Conservation (phyloP, 2,888 invertebrate genomes). For the Timandra comae region DNA sequence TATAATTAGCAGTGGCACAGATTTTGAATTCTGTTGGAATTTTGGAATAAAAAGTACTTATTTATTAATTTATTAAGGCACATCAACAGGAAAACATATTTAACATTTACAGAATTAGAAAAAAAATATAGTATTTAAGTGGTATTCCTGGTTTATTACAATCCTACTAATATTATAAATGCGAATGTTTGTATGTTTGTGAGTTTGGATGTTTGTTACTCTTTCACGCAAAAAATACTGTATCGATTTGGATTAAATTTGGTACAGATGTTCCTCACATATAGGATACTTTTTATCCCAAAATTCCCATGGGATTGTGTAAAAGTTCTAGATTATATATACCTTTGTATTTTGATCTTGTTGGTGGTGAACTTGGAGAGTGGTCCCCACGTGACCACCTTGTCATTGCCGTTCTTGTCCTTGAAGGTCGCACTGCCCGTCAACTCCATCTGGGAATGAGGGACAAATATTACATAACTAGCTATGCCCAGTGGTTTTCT, state of each 20-base stretch:
- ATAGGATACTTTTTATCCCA: neutral
- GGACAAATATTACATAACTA: neutral
- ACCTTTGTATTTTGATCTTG: conserved; percentile 47
- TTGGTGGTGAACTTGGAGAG: conserved; percentile 54
- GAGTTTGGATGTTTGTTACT: too few relatives aligned
- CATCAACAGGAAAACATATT: too few relatives aligned
- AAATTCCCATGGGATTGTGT: too few relatives aligned
- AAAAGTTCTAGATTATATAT: conserved; percentile 3
- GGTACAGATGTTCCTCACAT: too few relatives aligned
- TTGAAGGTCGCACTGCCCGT: conserved; percentile 65
- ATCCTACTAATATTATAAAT: neutral
- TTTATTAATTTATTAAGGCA: too few relatives aligned
- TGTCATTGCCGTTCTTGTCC: conserved; percentile 58
- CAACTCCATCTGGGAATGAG: conserved; percentile 60
- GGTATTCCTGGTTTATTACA: too few relatives aligned
- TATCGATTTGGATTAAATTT: too few relatives aligned
- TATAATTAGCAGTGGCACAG: too few relatives aligned
- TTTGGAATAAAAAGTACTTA: neutral
- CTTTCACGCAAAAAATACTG: too few relatives aligned
- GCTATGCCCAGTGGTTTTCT: neutral
- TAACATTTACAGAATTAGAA: too few relatives aligned
- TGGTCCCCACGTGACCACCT: conserved; percentile 59
- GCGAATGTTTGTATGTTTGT: neutral
- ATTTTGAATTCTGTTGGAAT: too few relatives aligned
- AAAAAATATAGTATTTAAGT: too few relatives aligned